These are phyloP conservation scores for Arrhamphus sclerolepis DNA, from an alignment of 2,797 vertebrate species.

Conservation along the genomic window DNA sequence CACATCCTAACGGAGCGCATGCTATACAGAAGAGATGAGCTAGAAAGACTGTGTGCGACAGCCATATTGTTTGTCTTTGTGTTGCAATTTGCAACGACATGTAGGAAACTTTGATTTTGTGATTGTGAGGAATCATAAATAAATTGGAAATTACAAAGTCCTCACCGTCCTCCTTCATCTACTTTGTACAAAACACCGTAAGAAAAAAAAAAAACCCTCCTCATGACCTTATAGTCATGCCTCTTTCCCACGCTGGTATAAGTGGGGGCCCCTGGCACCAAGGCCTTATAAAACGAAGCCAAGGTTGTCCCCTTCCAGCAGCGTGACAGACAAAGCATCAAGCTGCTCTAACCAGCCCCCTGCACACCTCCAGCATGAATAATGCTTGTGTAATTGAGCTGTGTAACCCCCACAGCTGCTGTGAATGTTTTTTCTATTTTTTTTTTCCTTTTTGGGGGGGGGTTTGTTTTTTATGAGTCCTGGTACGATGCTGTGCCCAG, in stretches of 20 bases:
- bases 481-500: slow-evolving; percentile 63
- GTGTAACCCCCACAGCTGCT: slow-evolving; percentile 56
- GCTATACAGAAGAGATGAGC: neutral
- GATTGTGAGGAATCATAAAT: slow-evolving; percentile 30
- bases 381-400: slow-evolving; percentile 66
- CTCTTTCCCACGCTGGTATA: slow-evolving; percentile 72
- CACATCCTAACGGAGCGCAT: neutral
- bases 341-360: slow-evolving; percentile 33
- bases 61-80: slow-evolving; percentile 12
- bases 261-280: slow-evolving; percentile 59
- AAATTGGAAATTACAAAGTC: slow-evolving; percentile 31
- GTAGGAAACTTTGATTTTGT: slow-evolving; percentile 9
- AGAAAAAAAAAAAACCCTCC: too few species aligned
- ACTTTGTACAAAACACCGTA: slow-evolving; percentile 55
- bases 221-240: slow-evolving; percentile 48
- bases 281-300: slow-evolving; percentile 63
- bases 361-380: slow-evolving; percentile 69
- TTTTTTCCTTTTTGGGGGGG: too few species aligned
- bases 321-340: slow-evolving; percentile 69
- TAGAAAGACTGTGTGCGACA: neutral
- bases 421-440: slow-evolving; percentile 59
- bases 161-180: slow-evolving; percentile 26
- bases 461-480: slow-evolving; percentile 64
- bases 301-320: slow-evolving; percentile 62
- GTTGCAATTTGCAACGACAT: slow-evolving; percentile 14